Evolutionary conservation across 1,140 invertebrate species (phyloP).

Genomic region (Drosophila ogumai): DNA sequence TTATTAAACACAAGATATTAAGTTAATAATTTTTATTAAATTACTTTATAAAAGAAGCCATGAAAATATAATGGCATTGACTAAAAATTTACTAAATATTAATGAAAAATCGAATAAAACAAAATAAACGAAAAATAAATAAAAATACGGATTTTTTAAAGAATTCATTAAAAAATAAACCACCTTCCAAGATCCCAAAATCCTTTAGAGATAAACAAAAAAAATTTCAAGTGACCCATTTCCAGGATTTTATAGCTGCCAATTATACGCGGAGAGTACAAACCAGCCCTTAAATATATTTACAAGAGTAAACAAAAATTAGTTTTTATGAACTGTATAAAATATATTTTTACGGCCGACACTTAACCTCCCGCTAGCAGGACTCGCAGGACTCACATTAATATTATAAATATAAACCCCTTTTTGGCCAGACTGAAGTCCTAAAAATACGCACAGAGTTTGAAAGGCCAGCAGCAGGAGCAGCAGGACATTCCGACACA

Average conservation of each 20-base stretch:
- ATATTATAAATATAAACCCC: constrained; percentile 12
- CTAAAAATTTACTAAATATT: too few species aligned
- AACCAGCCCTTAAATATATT: neutral
- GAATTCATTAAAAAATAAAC: neutral
- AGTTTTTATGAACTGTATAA: constrained; percentile 12
- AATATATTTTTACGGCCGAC: constrained; percentile 6
- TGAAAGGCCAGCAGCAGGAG: constrained; percentile 3
- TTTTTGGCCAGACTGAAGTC: neutral
- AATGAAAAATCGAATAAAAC: neutral
- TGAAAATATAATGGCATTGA: too few species aligned
- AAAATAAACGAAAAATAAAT: neutral
- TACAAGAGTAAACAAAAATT: constrained; percentile 1
- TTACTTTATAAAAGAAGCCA: too few species aligned
- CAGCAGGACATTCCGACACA: constrained; percentile 29
- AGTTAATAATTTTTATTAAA: too few species aligned
- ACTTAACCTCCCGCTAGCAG: neutral
- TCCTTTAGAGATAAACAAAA: too few species aligned
- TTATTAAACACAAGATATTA: too few species aligned
- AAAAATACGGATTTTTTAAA: neutral
- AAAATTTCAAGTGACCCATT: too few species aligned
- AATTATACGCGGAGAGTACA: neutral
- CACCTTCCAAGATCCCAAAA: neutral
- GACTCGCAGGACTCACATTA: constrained; percentile 1
- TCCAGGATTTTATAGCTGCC: neutral
- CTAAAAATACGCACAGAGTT: constrained; percentile 12